A percentile compares a stretch with the other conserved stretches of the same genome.
These are phyloP conservation scores for Diplazon laetatorius DNA, from an alignment of 2,888 invertebrate species.

Conservation along the genomic window DNA sequence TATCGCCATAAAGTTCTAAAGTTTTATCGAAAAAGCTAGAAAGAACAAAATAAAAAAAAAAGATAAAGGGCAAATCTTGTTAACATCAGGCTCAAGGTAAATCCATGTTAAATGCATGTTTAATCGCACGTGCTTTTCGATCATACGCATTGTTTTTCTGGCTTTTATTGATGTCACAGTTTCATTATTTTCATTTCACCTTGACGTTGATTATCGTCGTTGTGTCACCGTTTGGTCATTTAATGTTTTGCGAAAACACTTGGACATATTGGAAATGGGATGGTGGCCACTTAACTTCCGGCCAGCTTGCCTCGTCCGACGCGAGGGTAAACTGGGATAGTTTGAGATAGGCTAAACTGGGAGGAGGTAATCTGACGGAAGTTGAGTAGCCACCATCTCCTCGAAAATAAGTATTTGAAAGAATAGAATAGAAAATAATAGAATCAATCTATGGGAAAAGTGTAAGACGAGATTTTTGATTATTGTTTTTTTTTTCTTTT, in stretches of 20 bases:
- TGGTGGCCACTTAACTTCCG: too few species aligned
- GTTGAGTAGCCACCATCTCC: too few species aligned
- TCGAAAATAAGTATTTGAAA: too few species aligned
- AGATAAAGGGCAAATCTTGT: conserved; percentile 31
- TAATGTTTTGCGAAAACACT: conserved; percentile 4
- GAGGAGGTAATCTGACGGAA: too few species aligned
- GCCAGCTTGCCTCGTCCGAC: too few species aligned
- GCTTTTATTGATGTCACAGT: conserved; percentile 22
- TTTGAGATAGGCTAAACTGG: too few species aligned
- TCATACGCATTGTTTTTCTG: background rate
- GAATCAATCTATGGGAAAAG: background rate
- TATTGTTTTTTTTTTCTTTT: conserved; percentile 36
- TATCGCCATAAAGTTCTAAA: background rate
- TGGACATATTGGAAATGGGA: too few species aligned
- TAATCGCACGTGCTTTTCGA: conserved; percentile 32
- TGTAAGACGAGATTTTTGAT: conserved; percentile 19
- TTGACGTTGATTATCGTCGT: conserved; percentile 50
- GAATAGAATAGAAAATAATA: too few species aligned
- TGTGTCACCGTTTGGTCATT: conserved; percentile 51
- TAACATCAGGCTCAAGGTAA: conserved; percentile 69
- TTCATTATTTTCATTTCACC: background rate
- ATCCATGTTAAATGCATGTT: conserved; percentile 38
- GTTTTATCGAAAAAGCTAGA: conserved; percentile 22
- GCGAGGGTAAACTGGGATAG: too few species aligned
- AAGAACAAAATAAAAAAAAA: conserved; percentile 21